Base-by-base conservation (phyloP, 2,888 invertebrate genomes). In the Sphaeridia pumilis region DNA sequence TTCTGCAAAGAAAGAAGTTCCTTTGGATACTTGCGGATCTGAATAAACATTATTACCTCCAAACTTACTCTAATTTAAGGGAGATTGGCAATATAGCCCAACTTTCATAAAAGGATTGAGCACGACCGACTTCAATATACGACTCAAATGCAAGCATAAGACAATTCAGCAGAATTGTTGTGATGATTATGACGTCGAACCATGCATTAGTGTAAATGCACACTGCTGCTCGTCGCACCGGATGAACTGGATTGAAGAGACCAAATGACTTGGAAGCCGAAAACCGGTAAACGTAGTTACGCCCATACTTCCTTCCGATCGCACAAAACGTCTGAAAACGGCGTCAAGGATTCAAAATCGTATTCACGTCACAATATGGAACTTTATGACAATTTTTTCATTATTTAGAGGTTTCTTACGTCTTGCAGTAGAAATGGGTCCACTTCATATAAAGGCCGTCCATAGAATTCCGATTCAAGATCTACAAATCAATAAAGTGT, bases 281-380 rank as follows among this genome's bases (percentile, higher is more conserved):
- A 75, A 93, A 94, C 62, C 94, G 84, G 74, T 92, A 89, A 71
- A 94, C 90, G 77, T 89, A 90, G 76, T 90, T 89, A 74, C 90
- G 90, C 58, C 87, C 83, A 73, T 92, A 90, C 68, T 92, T 79
- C 72, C 88, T 89, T 58, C 92, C 89, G 61, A 94, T 89, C 73
- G 93, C 90, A 74, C 93, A 92, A 76, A 94, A 94, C 55, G 92
- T 92, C 93, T 94, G 84, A 12, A 78, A 79, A 64, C 4, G 25
- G 14, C 22, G 12, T 24, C 25, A 43, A n/a, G n/a, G n/a, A n/a
- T n/a, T 7, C 14, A 38, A 38, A 14, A 31, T 12, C 34, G 14
- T n/a, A 31, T 12, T n/a, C n/a, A 31, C 10, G 14, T 31, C 34
- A 2, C 41, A 3, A 10, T 41, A 10, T 41, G 12, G 24, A 41